Base-by-base conservation (phyloP, 2,888 invertebrate genomes). In the Syrphus vitripennis region DNA sequence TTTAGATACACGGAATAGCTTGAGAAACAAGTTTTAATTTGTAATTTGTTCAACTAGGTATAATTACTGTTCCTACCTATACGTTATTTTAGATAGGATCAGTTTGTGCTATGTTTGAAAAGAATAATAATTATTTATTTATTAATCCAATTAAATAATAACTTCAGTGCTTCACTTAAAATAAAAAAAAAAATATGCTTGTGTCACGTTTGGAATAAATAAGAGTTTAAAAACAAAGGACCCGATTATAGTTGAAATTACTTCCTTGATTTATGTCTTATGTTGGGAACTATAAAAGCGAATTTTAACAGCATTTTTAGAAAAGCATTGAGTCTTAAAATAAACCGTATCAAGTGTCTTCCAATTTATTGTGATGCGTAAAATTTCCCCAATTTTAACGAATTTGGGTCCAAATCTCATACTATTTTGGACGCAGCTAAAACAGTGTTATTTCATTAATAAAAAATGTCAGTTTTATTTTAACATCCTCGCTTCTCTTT, bases 61-160 rank as follows among this genome's bases (percentile, higher is more conserved):
- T 31, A 65, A 16, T 65, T 45, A 14, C 5, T 5, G 1, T 29
- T 26, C 24, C 14, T 21, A 57, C 3, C n/a, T 63, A n/a, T 40
- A n/a, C 42, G 40, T 26, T 19, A 4, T 12, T 29, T 19, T 12
- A 6, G 12, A 19, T 6, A n/a, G n/a, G n/a, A n/a, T 26, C 12
- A 40, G 26, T 53, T 10, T 21, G 48, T 14, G 16, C 21, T 14
- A 14, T 12, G 4, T 29, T n/a, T 21, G 1, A 37, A 14, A 21
- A 21, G 3, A 78, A 24, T 65, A 37, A 26, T n/a, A n/a, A n/a
- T n/a, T n/a, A n/a, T 57, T 29, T 21, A 59, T 69, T 63, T 55
- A 76, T 76, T 70, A 76, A 63, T 81, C 63, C 76, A 75, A 63
- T 70, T 34, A 63, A 61, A 70, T n/a, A n/a, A n/a, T n/a, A n/a